Evolutionary conservation across 2,797 vertebrate species (phyloP).

Genomic region (Tadarida brasiliensis): DNA sequence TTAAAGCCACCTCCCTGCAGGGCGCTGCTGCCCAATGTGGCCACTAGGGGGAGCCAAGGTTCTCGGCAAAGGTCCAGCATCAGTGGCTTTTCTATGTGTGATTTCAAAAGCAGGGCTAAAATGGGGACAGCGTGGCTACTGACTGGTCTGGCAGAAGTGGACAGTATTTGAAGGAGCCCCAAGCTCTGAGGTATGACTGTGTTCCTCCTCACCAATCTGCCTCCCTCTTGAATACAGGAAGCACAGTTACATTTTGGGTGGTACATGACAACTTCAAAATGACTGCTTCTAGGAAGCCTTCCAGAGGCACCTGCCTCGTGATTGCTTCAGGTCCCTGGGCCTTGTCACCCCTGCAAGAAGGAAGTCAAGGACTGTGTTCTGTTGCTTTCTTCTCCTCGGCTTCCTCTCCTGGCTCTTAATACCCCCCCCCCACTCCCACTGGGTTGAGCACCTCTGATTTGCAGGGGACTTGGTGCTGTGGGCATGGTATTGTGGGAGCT

Average conservation of each 20-base stretch:
- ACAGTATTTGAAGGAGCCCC: not conserved
- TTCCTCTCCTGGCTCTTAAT: not conserved
- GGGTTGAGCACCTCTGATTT: not conserved
- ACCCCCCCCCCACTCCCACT: accelerated
- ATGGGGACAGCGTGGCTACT: not conserved
- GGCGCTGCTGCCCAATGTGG: not conserved
- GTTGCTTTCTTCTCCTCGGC: not conserved
- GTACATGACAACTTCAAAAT: not conserved
- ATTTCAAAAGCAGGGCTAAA: not conserved
- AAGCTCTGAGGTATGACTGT: accelerated
- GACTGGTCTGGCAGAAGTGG: not conserved
- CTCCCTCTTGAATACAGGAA: not conserved
- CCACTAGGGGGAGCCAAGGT: conserved; percentile 66
- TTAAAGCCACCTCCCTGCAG: accelerated
- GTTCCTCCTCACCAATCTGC: not conserved
- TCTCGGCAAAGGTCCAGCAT: not conserved
- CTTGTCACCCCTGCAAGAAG: not conserved
- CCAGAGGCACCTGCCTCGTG: not conserved
- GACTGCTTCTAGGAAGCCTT: not conserved
- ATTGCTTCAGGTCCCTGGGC: not conserved
- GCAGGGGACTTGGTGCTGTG: not conserved
- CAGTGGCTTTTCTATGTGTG: accelerated
- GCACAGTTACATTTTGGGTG: not conserved
- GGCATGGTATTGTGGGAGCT: accelerated
- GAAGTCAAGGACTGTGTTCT: not conserved